Evolutionary conservation across 92 coral and sea anemone genomes (phyloP), one percentile per base, ranked within the genome.

Genomic region (Palythoa grandis): DNA sequence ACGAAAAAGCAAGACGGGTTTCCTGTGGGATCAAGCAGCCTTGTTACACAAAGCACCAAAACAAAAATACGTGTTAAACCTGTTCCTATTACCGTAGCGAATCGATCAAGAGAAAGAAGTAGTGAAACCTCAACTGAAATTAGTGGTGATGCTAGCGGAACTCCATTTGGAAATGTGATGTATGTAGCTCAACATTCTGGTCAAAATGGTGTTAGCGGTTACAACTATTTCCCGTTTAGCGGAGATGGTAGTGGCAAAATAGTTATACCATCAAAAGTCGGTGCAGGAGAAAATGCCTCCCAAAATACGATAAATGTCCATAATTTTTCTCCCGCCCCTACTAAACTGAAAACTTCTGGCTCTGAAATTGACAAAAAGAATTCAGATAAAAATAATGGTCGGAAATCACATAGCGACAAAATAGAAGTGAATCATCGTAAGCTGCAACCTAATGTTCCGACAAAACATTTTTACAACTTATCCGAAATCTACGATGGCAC

Each of bases 391-490:
- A 50, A 29, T 10, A 43, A 37, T 24, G 40, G 35, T 20, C 61
- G 65, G 74, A 68, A 65, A 19, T 19, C 11, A 47, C 16, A 2
- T 40, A 14, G 58, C 2, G 40, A 58, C 19, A 11, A 19, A 23
- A 3, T 56, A 39, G 71, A 17, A 20, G 10, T 58, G 29, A 3
- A 25, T 16, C 16, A 78, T 20, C 12, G 19, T 37, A 78, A 60
- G 19, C 35, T 24, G 15, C 47, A 47, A 53, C 60, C 22, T 19
- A 40, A 66, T 65, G 22, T 11, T 48, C 47, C 74, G 16, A 50
- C 74, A 22, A 22, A 53, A 63, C 85, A 80, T 29, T 80, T 80
- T 80, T 80, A 66, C 23, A 80, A 80, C 13, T 47, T 12, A 48
- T 40, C 74, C 40, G 48, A 16, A 23, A 25, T 66, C 85, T 80